These are phyloP conservation scores for Coecobrya sp. DNA, from an alignment of 2,888 invertebrate genomes.

Conservation along the genomic window DNA sequence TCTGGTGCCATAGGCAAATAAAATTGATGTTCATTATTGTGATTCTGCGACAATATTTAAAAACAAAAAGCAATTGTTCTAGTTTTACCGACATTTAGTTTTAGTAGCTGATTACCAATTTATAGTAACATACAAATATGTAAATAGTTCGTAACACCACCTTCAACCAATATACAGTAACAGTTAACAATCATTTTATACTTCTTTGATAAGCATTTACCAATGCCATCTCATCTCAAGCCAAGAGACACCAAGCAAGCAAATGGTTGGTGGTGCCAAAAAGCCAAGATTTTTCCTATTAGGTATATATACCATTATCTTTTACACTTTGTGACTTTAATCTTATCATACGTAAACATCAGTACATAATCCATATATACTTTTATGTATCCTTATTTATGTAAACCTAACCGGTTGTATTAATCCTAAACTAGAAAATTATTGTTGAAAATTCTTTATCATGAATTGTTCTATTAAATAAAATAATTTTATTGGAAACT, in stretches of 20 bases:
- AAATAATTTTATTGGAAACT: constrained; percentile 7
- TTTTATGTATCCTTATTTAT: background rate
- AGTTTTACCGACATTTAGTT: constrained; percentile 3
- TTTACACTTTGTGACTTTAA: constrained; percentile 27
- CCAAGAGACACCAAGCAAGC: background rate
- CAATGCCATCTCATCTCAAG: constrained; percentile 37
- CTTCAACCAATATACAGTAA: background rate
- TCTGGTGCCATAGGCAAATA: constrained; percentile 66
- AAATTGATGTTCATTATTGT: constrained; percentile 68
- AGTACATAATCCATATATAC: background rate
- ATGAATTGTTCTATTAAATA: constrained; percentile 59
- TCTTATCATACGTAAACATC: background rate
- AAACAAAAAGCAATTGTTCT: background rate
- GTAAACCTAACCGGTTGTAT: constrained; percentile 53
- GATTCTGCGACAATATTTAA: constrained; percentile 62
- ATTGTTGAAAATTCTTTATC: background rate
- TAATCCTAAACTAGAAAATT: constrained; percentile 13
- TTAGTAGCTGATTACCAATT: background rate
- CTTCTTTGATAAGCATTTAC: background rate
- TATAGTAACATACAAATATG: background rate
- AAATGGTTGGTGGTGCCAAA: constrained; percentile 50
- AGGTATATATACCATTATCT: background rate
- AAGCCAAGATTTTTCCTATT: constrained; percentile 37
- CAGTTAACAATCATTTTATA: constrained; percentile 15
- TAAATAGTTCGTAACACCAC: background rate